Base-by-base conservation (phyloP, 2,888 invertebrate genomes). In the Andrena minutula region DNA sequence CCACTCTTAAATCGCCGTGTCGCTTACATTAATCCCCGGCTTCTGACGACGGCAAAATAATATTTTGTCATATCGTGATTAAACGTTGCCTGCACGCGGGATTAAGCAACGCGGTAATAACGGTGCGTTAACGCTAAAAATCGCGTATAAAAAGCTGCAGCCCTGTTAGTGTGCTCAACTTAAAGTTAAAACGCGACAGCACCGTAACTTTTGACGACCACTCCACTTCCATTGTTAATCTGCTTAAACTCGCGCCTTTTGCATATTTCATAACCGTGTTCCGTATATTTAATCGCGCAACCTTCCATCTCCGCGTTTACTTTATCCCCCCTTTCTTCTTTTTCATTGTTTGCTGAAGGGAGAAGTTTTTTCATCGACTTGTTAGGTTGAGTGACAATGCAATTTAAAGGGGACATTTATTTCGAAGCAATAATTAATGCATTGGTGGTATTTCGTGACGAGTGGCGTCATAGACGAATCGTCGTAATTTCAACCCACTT, bases 91-190 rank as follows among this genome's bases (percentile, higher is more conserved):
- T 35, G 30, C 8, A 35, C 51, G 23, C 8, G 32, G 68, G 68
- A 68, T 68, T 56, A 68, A 56, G 68, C 35, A 56, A 53, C 53
- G 53, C 53, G 32, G 68, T 23, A 68, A 56, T 68, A 68, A 68
- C 68, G 35, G 12, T 23, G 23, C 53, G 53, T 68, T 56, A 26
- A 32, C 53, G 35, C 53, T 32, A 35, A 35, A 68, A 56, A 53
- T 56, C 35, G 41, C 4, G 41, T 56, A 35, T 53, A 56, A 53
- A 68, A 56, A 56, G 5, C 1, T 7, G 53, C 53, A 26, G 41
- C 35, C 35, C 16, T n/a, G 8, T 53, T 8, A 53, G 53, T 16
- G 5, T 12, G 5, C 16, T 12, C 23, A 26, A 68, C 35, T 68
- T 35, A 56, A 68, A 68, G 32, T 68, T 68, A n/a, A 68, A 68